Base-by-base conservation (phyloP, 35 echinoderm and acorn worm genomes). In the Acanthaster planci region DNA sequence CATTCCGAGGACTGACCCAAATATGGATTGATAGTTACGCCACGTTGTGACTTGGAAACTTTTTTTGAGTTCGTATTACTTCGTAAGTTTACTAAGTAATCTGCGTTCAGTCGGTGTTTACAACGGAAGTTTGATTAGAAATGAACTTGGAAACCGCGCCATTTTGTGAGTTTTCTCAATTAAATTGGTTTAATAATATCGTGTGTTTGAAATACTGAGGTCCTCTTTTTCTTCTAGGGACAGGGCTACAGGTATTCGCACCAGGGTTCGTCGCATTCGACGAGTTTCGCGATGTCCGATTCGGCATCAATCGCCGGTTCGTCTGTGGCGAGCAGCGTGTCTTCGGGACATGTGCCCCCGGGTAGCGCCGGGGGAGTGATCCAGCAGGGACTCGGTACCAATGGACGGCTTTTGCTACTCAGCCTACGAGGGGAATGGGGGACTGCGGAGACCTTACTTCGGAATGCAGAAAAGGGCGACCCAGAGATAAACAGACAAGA, bases 371-470 rank as follows among this genome's bases (percentile, higher is more conserved):
- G 64, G 2, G 64, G 64, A 31, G 64, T 10, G 7, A 26, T 34
- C 29, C 64, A 72, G 29, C 64, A 72, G 64, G 64, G 64, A 23
- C 64, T 72, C 8, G 64, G 64, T 26, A 72, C 55, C 26, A 39
- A 56, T 77, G 92, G 86, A 72, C 82, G 84, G 42, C 55, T 97
- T 19, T 55, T 97, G 27, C 21, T 38, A 21, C 82, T 88, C 26
- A 81, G 94, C 77, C 36, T 85, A 30, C 84, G 84, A 38, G 94
- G 94, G 77, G 94, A 97, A 86, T 97, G 94, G 94, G 86, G 79
- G 1, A 87, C 80, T 58, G 82, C 86, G 5, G 94, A 97, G 58
- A 78, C 91, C 32, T 50, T 89, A 17, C 81, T 97, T 12, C 81
- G 90, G 17, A 52, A 67, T 58, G 52, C 92, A 38, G 94, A 97